Evolutionary conservation across 2,113 vertebrate genomes (phyloP), one percentile per base, ranked within the genome.

Genomic region (Zapus hudsonius): DNA sequence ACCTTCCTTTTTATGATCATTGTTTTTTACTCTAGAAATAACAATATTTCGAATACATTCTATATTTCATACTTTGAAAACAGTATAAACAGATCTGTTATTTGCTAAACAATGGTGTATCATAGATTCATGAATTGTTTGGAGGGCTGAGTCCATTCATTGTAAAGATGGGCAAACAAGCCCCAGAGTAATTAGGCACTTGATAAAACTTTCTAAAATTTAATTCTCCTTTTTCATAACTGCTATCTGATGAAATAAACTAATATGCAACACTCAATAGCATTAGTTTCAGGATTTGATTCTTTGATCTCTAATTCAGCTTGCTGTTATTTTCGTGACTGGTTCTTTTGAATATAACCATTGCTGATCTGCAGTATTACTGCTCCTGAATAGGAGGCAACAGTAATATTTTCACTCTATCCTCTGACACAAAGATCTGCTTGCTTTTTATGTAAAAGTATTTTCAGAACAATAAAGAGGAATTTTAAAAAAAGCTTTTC

Each of bases 401-500:
- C 40, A 92, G 31, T 27, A 59, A 70, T n/a, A 23, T 2, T 15
- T 38, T 70, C 27, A 73, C 1, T 25, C 6, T 19, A 75, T 67
- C 80, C 23, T 74, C 11, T 52, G 52, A 52, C 40, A 61, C 79
- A 86, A 84, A 33, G 29, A 40, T 4, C 13, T 91, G 27, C 27
- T 82, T 63, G n/a, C 76, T 67, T 73, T 73, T 94, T 59, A 89
- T 81, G 55, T 67, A 42, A 47, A 22, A 15, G 12, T 33, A 80
- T 31, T 57, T 5, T 27, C 5, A 40, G 40, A 70, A 88, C 79
- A 57, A 84, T 44, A 76, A 55, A 78, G 2, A n/a, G n/a, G 97
- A 97, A 99, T 52, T 52, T 52, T n/a, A n/a, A 52, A 52, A 7
- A 7, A 52, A 15, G 52, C 52, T 52, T 52, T 52, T 15, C 16